These are phyloP conservation scores for Noctilio leporinus DNA, from an alignment of 2,113 vertebrate genomes.

Conservation along the genomic window DNA sequence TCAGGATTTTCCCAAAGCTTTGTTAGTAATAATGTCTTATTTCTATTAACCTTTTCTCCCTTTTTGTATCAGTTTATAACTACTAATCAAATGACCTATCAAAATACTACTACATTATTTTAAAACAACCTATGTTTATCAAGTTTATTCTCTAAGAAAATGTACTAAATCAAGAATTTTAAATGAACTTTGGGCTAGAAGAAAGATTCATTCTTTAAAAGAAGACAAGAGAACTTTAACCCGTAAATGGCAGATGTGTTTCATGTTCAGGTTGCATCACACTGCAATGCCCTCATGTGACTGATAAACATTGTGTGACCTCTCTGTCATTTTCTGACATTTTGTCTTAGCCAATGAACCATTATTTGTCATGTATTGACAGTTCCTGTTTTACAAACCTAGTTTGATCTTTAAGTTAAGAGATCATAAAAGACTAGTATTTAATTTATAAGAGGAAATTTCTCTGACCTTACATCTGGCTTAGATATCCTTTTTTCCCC, in stretches of 20 bases:
- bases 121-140: constrained; percentile 47
- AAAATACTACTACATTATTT: constrained; percentile 55
- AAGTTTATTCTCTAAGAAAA: constrained; percentile 57
- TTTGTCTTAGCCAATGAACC: background rate
- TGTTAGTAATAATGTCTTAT: constrained; percentile 57
- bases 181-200: constrained; percentile 47
- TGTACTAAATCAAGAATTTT: constrained; percentile 63
- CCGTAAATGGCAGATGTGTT: constrained; percentile 1
- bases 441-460: background rate
- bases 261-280: background rate
- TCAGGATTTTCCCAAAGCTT: constrained; percentile 62
- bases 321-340: background rate
- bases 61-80: constrained; percentile 68
- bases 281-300: background rate
- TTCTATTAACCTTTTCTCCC: constrained; percentile 30
- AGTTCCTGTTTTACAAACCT: constrained; percentile 32
- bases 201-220: constrained; percentile 35
- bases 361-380: background rate
- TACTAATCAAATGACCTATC: constrained; percentile 54
- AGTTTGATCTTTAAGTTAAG: background rate
- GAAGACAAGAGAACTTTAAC: background rate
- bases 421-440: background rate
- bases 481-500: background rate
- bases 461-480: background rate
- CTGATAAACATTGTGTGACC: background rate